Evolutionary conservation across 2,888 invertebrate species (phyloP), one percentile per base, ranked within the genome.

Genomic region (Unio delphinus): DNA sequence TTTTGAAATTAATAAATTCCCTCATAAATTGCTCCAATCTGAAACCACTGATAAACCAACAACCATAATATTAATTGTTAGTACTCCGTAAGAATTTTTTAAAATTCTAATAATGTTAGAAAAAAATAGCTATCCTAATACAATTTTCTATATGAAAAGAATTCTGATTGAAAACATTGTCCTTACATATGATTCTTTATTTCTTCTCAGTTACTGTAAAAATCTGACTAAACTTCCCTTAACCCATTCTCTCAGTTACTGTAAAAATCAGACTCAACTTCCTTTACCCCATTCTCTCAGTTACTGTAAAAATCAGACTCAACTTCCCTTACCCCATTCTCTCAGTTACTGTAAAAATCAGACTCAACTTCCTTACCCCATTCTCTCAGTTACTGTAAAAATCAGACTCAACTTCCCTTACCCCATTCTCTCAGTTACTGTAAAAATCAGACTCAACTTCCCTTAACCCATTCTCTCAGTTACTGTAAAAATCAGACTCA

Each of bases 231-330:
- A 11, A 45, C 45, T 45, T 45, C 45, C 67, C 80, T 75, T 75
- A 89, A 88, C 89, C 82, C 84, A 85, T 75, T 89, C 89, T 62
- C 87, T 83, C 15, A 90, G 72, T 23, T 23, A 23, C 23, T 6
- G 55, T 68, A 59, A 18, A 45, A 15, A 15, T 45, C 45, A 11
- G 56, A 61, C 17, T 45, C 45, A 11, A 45, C 45, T 45, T 45
- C 45, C 67, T 79, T 75, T 75, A 89, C 88, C 89, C 82, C 84
- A 85, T 75, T 89, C 89, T 62, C 87, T 83, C 15, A 90, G 72
- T 23, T 23, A 23, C 23, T 6, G 55, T 68, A 59, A 18, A 45
- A 15, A 15, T 45, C 45, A 45, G 56, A 61, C 17, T 45, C 45
- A 11, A 45, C 45, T 45, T 45, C 45, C 67, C 80, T 75, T 75